Percentiles rank a stretch among this genome's conserved stretches.
phyloP scores from a whole-genome alignment of 1,140 invertebrate species.

The Zaprionus camerounensis region DNA sequence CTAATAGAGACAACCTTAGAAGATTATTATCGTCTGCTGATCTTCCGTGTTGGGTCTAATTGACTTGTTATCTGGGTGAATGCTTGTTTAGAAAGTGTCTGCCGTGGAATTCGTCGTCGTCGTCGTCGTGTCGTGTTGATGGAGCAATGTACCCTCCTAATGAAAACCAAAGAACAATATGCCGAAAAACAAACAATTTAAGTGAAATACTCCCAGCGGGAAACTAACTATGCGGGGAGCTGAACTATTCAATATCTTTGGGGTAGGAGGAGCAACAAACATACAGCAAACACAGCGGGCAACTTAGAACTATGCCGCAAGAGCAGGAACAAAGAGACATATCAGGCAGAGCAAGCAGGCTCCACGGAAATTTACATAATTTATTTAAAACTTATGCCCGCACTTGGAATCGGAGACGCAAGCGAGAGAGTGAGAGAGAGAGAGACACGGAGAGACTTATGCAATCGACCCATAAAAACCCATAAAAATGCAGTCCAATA shows the following conservation, averaged over 20 bases:
- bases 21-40: slow-evolving; percentile 23
- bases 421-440: slow-evolving; percentile 8
- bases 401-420: slow-evolving; percentile 20
- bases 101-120: slow-evolving; percentile 25
- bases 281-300: slow-evolving; percentile 4
- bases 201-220: slow-evolving; percentile 47
- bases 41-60: slow-evolving; percentile 29
- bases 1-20: not conserved
- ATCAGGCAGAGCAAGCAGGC: slow-evolving; percentile 14
- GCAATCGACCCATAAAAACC: slow-evolving; percentile 47
- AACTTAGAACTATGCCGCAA: slow-evolving; percentile 50
- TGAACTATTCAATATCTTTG: slow-evolving; percentile 44
- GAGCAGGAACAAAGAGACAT: slow-evolving; percentile 37
- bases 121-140: slow-evolving; percentile 6
- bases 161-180: slow-evolving; percentile 37
- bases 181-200: slow-evolving; percentile 47
- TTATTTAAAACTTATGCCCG: slow-evolving; percentile 47
- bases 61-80: slow-evolving; percentile 45
- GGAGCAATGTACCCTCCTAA: slow-evolving; percentile 24
- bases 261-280: slow-evolving; percentile 1
- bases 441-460: slow-evolving; percentile 43
- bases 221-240: not conserved
- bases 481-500: slow-evolving; percentile 41
- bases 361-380: slow-evolving; percentile 48
- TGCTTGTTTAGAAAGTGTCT: slow-evolving; percentile 53